Percentiles rank a stretch among this genome's conserved stretches.
phyloP scores from a whole-genome alignment of 2,888 invertebrate genomes.

The Epinotia demarniana region DNA sequence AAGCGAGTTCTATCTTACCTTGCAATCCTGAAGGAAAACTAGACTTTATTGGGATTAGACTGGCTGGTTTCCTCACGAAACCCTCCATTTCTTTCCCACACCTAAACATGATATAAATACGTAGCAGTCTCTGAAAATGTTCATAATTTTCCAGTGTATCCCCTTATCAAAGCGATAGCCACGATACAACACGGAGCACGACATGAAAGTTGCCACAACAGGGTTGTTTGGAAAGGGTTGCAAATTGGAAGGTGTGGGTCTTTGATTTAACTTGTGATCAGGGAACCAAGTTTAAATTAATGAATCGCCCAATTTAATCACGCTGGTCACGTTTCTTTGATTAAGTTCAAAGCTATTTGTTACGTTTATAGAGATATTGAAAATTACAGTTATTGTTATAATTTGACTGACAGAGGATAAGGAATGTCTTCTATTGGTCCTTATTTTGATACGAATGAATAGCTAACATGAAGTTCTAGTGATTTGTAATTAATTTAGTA shows the following conservation, averaged over 20 bases:
- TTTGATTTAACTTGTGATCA: conserved; percentile 28
- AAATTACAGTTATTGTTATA: neutral
- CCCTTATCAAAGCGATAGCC: conserved; percentile 1
- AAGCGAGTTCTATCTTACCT: too few species aligned
- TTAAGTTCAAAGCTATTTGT: conserved; percentile 3
- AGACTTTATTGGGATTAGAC: too few species aligned
- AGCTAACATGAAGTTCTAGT: too few species aligned
- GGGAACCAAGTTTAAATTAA: conserved; percentile 6
- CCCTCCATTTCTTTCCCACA: too few species aligned
- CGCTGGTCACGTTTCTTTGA: conserved; percentile 11
- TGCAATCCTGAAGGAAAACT: too few species aligned
- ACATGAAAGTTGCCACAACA: neutral
- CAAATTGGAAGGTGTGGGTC: conserved; percentile 12
- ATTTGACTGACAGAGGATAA: neutral
- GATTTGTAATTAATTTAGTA: too few species aligned
- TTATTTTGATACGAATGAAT: too few species aligned
- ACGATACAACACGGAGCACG: conserved; percentile 1
- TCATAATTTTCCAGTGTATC: too few species aligned
- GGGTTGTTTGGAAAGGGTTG: neutral
- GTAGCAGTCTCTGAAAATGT: too few species aligned
- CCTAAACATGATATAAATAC: too few species aligned
- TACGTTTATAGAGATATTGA: neutral
- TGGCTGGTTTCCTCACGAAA: too few species aligned
- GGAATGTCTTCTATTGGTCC: neutral
- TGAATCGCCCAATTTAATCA: conserved; percentile 1